A percentile compares a stretch with the other conserved stretches of the same genome.
phyloP scores from a whole-genome alignment of 2,797 vertebrate species.

The Botia kubotai region DNA sequence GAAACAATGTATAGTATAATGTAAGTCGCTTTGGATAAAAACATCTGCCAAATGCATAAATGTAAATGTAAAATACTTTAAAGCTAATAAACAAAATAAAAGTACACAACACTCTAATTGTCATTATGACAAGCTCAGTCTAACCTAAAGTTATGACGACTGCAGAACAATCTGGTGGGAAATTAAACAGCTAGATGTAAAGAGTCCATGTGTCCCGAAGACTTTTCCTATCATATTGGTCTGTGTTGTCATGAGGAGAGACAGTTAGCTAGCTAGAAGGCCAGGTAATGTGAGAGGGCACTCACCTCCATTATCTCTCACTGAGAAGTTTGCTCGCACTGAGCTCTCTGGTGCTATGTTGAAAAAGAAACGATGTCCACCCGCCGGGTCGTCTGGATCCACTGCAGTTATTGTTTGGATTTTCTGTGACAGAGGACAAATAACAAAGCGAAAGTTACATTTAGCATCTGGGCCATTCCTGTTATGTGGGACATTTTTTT shows the following conservation, averaged over 20 bases:
- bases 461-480: background rate
- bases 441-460: conserved; percentile 5
- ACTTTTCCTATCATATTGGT: conserved; percentile 15
- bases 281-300: conserved; percentile 24
- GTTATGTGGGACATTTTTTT: background rate
- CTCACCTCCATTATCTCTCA: conserved; percentile 91
- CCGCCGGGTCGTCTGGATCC: conserved; percentile 87
- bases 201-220: conserved; percentile 21
- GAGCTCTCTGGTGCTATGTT: conserved; percentile 83
- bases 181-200: conserved; percentile 21
- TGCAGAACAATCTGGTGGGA: background rate
- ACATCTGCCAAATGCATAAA: no score
- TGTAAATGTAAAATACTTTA: background rate
- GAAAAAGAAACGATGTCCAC: conserved; percentile 91
- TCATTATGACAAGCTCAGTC: background rate
- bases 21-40: no score
- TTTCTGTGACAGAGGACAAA: conserved; percentile 75
- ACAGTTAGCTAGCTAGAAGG: conserved; percentile 26
- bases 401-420: conserved; percentile 92
- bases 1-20: no score
- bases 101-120: background rate
- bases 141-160: conserved; percentile 17
- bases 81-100: background rate
- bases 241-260: conserved; percentile 37
- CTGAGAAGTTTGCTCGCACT: conserved; percentile 87